A percentile compares a stretch with the other conserved stretches of the same genome.
Conservation (phyloP, 2,888 invertebrate genomes). For the Cotesia congregata region DNA sequence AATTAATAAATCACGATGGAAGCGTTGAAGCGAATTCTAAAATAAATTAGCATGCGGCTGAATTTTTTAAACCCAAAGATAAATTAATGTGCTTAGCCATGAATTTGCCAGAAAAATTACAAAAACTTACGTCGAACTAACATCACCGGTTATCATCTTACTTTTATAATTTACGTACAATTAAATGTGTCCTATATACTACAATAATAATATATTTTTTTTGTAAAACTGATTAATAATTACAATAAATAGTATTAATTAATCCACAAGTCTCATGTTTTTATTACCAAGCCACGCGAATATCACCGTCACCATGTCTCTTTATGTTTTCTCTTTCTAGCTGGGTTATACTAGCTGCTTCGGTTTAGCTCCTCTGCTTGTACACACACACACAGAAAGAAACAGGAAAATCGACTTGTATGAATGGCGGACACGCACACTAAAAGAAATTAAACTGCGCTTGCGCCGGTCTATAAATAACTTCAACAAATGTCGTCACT, state of each 20-base stretch:
- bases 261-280: constrained; percentile 63
- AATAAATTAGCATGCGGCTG: constrained; percentile 18
- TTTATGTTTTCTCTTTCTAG: constrained; percentile 39
- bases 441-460: constrained; percentile 49
- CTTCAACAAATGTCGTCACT: constrained; percentile 58
- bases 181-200: background rate
- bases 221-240: background rate
- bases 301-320: constrained; percentile 65
- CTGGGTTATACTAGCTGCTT: constrained; percentile 2
- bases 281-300: constrained; percentile 53
- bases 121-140: constrained; percentile 63
- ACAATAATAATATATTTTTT: background rate
- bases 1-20: background rate
- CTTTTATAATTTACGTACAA: constrained; percentile 41
- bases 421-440: constrained; percentile 66
- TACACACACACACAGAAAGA: constrained; percentile 53
- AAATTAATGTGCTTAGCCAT: constrained; percentile 46
- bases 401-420: constrained; percentile 66
- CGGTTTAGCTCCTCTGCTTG: constrained; percentile 38
- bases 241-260: constrained; percentile 47
- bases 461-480: constrained; percentile 64
- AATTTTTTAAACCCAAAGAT: constrained; percentile 58
- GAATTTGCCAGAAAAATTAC: constrained; percentile 25
- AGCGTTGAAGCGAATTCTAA: background rate
- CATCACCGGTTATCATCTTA: constrained; percentile 61